A percentile compares a stretch with the other conserved stretches of the same genome.
phyloP scores from a whole-genome alignment of 2,888 invertebrate genomes.

The Lepidochitona cinerea region DNA sequence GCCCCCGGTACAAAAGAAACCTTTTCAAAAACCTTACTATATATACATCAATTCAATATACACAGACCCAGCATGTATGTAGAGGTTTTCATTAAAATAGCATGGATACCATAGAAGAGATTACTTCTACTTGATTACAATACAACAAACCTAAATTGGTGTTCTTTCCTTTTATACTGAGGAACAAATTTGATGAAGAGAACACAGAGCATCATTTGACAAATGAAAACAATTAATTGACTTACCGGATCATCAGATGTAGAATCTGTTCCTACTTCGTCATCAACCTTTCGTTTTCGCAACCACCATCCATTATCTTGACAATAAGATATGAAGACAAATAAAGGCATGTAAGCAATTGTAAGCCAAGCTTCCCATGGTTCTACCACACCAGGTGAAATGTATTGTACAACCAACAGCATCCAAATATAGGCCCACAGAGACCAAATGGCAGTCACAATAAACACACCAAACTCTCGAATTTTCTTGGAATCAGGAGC shows the following conservation, averaged over 20 bases:
- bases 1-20: too few species aligned
- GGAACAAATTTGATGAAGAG: too few species aligned
- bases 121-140: too few species aligned
- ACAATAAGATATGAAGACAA: conserved; percentile 63
- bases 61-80: too few species aligned
- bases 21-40: too few species aligned
- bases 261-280: conserved; percentile 2
- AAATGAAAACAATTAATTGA: too few species aligned
- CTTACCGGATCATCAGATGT: background rate
- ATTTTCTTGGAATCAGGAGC: conserved; percentile 49
- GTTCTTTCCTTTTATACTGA: too few species aligned
- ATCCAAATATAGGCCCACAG: conserved; percentile 69
- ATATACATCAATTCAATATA: too few species aligned
- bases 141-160: too few species aligned
- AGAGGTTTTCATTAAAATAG: too few species aligned
- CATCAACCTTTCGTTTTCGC: conserved; percentile 35
- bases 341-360: conserved; percentile 58
- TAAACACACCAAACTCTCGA: conserved; percentile 63
- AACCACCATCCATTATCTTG: conserved; percentile 65
- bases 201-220: too few species aligned
- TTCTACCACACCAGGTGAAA: conserved; percentile 54
- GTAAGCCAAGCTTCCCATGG: conserved; percentile 67
- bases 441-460: conserved; percentile 62
- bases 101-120: too few species aligned
- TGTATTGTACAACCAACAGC: conserved; percentile 58